Evolutionary conservation across 1,140 invertebrate genomes (phyloP).

Genomic region (Drosophila ambigua): DNA sequence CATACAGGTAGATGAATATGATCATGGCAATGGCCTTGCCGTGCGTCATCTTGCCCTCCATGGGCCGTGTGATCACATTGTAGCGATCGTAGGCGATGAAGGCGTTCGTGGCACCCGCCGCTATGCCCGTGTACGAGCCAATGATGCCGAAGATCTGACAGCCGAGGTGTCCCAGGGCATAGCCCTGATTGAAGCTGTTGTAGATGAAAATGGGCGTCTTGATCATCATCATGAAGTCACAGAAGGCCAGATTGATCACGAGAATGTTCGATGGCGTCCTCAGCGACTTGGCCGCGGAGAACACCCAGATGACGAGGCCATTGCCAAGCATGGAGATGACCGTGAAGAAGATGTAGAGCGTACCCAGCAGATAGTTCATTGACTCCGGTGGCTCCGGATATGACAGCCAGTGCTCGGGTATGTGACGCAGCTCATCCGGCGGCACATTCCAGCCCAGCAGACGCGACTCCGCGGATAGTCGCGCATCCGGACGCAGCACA

Average conservation of each 20-base stretch:
- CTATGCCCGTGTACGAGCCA: conserved; percentile 93
- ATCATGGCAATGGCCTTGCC: conserved; percentile 91
- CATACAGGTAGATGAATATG: conserved; percentile 89
- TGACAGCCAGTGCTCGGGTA: conserved; percentile 93
- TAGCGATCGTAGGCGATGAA: conserved; percentile 84
- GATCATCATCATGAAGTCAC: conserved; percentile 95
- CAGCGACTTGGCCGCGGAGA: conserved; percentile 90
- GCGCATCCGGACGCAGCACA: conserved; percentile 63
- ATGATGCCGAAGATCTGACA: conserved; percentile 92
- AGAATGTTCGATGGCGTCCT: conserved; percentile 96
- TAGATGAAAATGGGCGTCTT: conserved; percentile 88
- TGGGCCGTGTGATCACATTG: conserved; percentile 92
- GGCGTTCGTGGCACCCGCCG: conserved; percentile 90
- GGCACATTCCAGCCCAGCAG: conserved; percentile 91
- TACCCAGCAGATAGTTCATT: conserved; percentile 92
- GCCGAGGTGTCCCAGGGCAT: conserved; percentile 88
- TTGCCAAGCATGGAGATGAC: conserved; percentile 92
- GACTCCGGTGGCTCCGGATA: conserved; percentile 92
- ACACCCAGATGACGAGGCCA: conserved; percentile 95
- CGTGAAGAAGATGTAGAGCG: conserved; percentile 92
- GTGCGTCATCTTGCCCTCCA: conserved; percentile 91
- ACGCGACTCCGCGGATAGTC: conserved; percentile 77
- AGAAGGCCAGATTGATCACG: conserved; percentile 93
- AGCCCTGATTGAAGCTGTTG: conserved; percentile 92
- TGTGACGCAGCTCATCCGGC: conserved; percentile 89